Evolutionary conservation across 1,140 invertebrate genomes (phyloP), one percentile per base, ranked within the genome.

Genomic region (Hydropsyche tenuis): DNA sequence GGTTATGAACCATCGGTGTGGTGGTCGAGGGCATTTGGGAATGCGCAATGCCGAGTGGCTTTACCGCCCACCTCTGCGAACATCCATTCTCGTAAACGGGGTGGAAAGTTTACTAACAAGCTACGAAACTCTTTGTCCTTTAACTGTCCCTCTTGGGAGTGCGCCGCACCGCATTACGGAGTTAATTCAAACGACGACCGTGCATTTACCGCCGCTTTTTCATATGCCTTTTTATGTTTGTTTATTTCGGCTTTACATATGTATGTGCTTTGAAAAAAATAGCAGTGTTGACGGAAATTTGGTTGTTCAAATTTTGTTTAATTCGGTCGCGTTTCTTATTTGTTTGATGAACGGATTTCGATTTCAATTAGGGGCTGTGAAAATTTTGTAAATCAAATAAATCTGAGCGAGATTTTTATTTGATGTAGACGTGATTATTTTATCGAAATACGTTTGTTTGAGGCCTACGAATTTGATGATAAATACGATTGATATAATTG

Each of bases 31-130:
- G 20, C 23, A 63, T 63, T 37, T 27, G 23, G 27, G 60, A 30
- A 22, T 25, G 27, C 23, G 27, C 23, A 27, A 22, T 60, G 12
- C 16, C 16, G 7, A 18, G 6, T 16, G 18, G 5, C 7, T 60
- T 11, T 53, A 53, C 48, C 18, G n/a, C 60, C 48, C 20, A 53
- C 48, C 48, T 18, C 63, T 45, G 42, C 20, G 18, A 48, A 48
- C 66, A 69, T 69, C 66, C 66, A 69, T 69, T 69, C 43, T 68
- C 69, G 63, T 68, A 66, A 72, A 64, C 74, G 48, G 65, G 72
- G 74, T 68, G 42, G 64, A 64, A 75, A 75, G 70, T 75, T 75
- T 51, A 70, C 66, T 75, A 75, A 75, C 74, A 75, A 73, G 74
- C 70, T 75, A 69, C 71, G 25, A 30, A 73, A 75, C 70, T 75